Evolutionary conservation across 2,888 invertebrate species (phyloP), one percentile per base, ranked within the genome.

Genomic region (Autographa pulchrina): DNA sequence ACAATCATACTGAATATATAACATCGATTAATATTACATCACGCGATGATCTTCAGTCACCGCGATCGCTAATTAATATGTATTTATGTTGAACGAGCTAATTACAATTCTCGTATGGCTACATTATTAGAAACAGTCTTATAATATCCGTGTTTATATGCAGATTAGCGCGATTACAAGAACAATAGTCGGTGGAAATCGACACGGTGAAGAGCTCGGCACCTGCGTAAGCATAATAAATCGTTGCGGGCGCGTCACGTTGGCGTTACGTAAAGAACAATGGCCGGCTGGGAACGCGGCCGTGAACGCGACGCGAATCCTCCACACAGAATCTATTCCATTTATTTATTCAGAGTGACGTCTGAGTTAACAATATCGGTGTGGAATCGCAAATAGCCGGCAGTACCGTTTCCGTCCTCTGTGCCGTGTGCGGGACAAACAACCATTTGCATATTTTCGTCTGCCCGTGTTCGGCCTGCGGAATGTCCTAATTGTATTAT

Each of bases 251-350:
- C 78, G 70, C 75, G 90, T 89, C 91, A 90, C 90, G 90, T 89
- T 84, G 84, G 84, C 89, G 89, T 94, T 94, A 93, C 92, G 92
- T 92, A 93, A 93, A 93, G 92, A 94, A 94, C 94, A 94, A 94
- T 94, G 92, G 91, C 91, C 91, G 92, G 88, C 89, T 91, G 93
- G 87, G 92, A 93, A 92, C 92, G 92, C 92, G 93, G 90, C 92
- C 92, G 88, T 92, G 92, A 91, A 93, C 92, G 93, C 90, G 90
- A 83, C 86, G 88, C 87, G 92, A 92, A 92, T 92, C 86, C 83
- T 83, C 82, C 84, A 84, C 78, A 81, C 79, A 70, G 83, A 82
- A 85, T 80, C 78, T 85, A 78, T 84, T 80, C 80, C 75, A 89
- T 90, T 92, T 92, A 92, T 89, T 91, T 90, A 93, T 93, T 92